Evolutionary conservation across 2,888 invertebrate species (phyloP), one percentile per base, ranked within the genome.

Genomic region (Eueremaeus valkanovi): DNA sequence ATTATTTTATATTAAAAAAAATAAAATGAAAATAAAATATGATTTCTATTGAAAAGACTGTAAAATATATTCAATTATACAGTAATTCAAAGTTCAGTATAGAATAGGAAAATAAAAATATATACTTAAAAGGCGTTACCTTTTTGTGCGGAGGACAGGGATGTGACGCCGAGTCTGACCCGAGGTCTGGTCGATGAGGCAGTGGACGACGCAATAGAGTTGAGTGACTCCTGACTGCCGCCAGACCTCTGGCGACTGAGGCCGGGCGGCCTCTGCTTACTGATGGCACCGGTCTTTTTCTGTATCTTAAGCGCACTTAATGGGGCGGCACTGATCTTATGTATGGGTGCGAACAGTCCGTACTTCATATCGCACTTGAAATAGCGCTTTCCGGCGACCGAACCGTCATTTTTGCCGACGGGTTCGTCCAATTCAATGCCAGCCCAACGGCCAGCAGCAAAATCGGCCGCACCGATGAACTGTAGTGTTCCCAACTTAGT

Each of bases 311-410:
- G 27, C n/a, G 70, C 51, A 36, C 42, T 40, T 40, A 72, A 31
- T 9, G 75, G 61, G 3, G 72, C 73, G 24, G 73, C 74, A 27
- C 77, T 76, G 2, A 97, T 92, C 86, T 97, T 97, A 81, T 91
- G 88, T 76, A 91, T 86, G 1, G 96, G 95, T 31, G 95, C 94
- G 85, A 98, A 98, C 77, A 98, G 87, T 1, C 98, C 98, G 85
- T 90, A 92, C 82, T 92, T 90, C 51, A 92, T 90, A 78, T 89
- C 88, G 84, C 97, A 98, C 79, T 92, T 90, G 85, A 98, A 98
- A 86, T 98, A 98, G 85, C 96, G 31, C 42, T 76, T 77, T 3
- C 77, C 77, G n/a, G 76, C 76, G 18, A 77, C 76, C 11, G 77
- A 77, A 11, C 77, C 77, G 58, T 77, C 76, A 51, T 77, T 77